Conservation (phyloP, 2,113 vertebrate species). For the Chaetura pelagica region DNA sequence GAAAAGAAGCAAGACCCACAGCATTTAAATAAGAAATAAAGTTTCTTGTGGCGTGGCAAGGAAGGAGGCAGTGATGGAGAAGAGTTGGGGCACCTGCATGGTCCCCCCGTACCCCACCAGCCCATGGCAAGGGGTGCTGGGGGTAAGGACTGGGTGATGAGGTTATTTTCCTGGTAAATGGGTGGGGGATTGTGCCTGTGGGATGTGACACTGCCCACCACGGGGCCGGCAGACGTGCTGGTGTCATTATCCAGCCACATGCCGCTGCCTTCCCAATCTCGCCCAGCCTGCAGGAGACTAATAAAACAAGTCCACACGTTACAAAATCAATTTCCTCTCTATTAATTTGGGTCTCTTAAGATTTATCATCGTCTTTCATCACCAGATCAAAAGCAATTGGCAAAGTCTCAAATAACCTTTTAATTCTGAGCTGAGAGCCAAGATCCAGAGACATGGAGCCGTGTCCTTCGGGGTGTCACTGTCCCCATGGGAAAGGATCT, state of each 20-base stretch:
- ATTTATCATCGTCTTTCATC: slow-evolving; percentile 70
- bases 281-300: slow-evolving; percentile 28
- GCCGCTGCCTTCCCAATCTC: neutral
- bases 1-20: neutral
- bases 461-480: neutral
- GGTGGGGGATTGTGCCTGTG: neutral
- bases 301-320: slow-evolving; percentile 66
- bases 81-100: fast-evolving
- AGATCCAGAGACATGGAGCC: neutral
- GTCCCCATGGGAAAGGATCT: fast-evolving
- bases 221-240: fast-evolving
- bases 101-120: neutral
- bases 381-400: slow-evolving; percentile 68
- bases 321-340: slow-evolving; percentile 75
- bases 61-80: fast-evolving
- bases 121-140: fast-evolving
- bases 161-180: neutral
- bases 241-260: neutral
- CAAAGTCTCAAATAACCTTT: slow-evolving; percentile 72
- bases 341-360: slow-evolving; percentile 74
- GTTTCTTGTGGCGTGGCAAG: neutral
- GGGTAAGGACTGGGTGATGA: fast-evolving
- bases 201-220: fast-evolving
- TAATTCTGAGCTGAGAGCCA: slow-evolving; percentile 49
- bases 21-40: neutral